Evolutionary conservation across 2,797 vertebrate genomes (phyloP), one percentile per base, ranked within the genome.

Genomic region (Rhinichthys osculus): DNA sequence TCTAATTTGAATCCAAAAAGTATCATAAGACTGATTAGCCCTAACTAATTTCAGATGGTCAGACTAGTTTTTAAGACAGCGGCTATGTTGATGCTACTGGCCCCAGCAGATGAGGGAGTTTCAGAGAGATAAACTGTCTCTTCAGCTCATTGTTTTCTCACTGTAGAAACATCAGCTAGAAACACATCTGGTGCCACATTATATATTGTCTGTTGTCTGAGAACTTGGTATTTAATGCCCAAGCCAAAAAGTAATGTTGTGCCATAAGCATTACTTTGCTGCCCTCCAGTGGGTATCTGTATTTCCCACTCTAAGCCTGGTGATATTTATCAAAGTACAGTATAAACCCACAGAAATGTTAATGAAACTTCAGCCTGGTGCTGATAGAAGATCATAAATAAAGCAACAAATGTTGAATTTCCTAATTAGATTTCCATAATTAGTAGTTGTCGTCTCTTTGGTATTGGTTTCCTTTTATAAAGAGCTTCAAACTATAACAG

Each of bases 281-380:
- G 87, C 89, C 87, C 84, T 83, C 89, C 82, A 86, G 87, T 89
- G 89, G 84, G 50, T 66, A 42, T 73, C 21, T 27, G 38, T 7
- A 23, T 33, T 44, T 40, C 23, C 42, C 38, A 33, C 33, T 64
- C 2, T 19, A 44, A 62, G 40, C 33, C 1, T 17, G 62, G 3
- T 74, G 27, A 52, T 23, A 47, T n/a, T 42, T 4, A 69, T 69
- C 33, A 57, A 23, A 82, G 17, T 10, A 59, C 14, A 14, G 35
- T 40, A 30, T 52, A 44, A 40, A 54, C 72, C 35, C 73, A 69
- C 52, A 38, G 21, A 54, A 73, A 62, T 71, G 19, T 57, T 4
- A 27, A 64, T 83, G 0, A 35, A 52, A 81, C 35, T n/a, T 81
- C 7, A n/a, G 13, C 78, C 40, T 33, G 78, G 21, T 66, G 33